A percentile compares a stretch with the other conserved stretches of the same genome.
Evolutionary conservation across 1,140 invertebrate genomes (phyloP).

Genomic region (Uloborus diversus): DNA sequence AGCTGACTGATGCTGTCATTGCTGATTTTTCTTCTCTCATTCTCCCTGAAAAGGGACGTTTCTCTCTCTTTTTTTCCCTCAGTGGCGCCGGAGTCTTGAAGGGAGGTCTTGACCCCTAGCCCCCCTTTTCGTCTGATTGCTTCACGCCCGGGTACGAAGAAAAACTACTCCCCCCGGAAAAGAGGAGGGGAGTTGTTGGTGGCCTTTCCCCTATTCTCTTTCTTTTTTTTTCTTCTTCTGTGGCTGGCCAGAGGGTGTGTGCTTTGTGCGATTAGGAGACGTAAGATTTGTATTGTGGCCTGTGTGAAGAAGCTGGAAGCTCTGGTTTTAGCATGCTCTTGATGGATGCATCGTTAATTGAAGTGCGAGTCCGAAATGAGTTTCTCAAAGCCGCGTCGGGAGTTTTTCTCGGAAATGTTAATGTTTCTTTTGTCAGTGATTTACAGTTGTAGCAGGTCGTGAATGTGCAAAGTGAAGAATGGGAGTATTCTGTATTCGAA

Average conservation of each 20-base stretch:
- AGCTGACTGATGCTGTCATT: conserved; percentile 3
- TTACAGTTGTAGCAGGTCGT: too few relatives aligned
- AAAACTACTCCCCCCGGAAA: not conserved
- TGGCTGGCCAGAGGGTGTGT: not conserved
- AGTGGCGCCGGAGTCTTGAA: not conserved
- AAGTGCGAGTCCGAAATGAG: too few relatives aligned
- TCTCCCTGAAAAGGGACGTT: not conserved
- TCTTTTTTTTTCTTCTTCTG: not conserved
- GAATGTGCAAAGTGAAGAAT: too few relatives aligned
- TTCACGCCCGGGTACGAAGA: not conserved
- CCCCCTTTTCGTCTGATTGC: not conserved
- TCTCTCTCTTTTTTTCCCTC: not conserved
- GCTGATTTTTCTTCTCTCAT: not conserved
- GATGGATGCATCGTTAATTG: too few relatives aligned
- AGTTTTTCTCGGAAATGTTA: too few relatives aligned
- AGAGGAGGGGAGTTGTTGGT: not conserved
- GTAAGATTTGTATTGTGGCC: not conserved
- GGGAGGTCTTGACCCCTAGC: not conserved
- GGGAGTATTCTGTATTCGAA: too few relatives aligned
- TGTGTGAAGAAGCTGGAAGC: not conserved
- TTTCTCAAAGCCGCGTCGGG: too few relatives aligned
- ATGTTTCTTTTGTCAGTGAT: too few relatives aligned
- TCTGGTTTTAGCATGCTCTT: too few relatives aligned
- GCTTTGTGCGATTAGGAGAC: not conserved
- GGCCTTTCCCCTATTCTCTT: not conserved